These are phyloP conservation scores for Copidosoma floridanum DNA, from an alignment of 1,140 invertebrate species.

Conservation along the genomic window DNA sequence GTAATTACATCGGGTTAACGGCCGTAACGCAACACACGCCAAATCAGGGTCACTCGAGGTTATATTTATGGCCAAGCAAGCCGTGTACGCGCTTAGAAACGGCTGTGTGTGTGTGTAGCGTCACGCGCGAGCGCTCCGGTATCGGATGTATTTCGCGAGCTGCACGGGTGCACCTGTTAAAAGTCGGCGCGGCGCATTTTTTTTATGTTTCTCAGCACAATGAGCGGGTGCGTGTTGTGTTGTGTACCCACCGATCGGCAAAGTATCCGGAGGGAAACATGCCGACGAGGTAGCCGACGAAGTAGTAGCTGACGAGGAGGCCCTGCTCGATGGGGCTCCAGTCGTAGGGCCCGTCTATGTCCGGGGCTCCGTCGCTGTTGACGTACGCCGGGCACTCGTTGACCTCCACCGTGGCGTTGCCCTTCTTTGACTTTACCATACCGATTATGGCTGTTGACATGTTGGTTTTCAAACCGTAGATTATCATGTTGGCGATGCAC, in stretches of 20 bases:
- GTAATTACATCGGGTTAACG: too few relatives aligned
- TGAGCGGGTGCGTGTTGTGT: too few relatives aligned
- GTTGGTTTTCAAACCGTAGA: constrained; percentile 86
- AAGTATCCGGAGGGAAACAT: constrained; percentile 64
- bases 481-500: constrained; percentile 61
- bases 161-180: too few relatives aligned
- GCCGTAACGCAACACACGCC: too few relatives aligned
- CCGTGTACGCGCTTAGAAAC: too few relatives aligned
- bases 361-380: neutral
- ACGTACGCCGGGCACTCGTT: constrained; percentile 35
- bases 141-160: too few relatives aligned
- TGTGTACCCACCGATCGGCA: constrained; percentile 55
- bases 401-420: neutral
- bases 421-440: constrained; percentile 74
- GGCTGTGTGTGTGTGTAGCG: too few relatives aligned
- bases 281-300: constrained; percentile 81
- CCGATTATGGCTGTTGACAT: constrained; percentile 82
- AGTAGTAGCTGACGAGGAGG: constrained; percentile 74
- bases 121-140: too few relatives aligned
- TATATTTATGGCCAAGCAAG: too few relatives aligned
- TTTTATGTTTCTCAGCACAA: too few relatives aligned
- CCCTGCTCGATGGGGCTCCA: constrained; percentile 71
- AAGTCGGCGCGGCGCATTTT: too few relatives aligned
- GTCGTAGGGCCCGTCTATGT: constrained; percentile 67
- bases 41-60: too few relatives aligned